A percentile compares a stretch with the other conserved stretches of the same genome.
These are phyloP conservation scores for Muschampia plurimacula DNA, from an alignment of 2,888 invertebrate genomes.

Conservation along the genomic window DNA sequence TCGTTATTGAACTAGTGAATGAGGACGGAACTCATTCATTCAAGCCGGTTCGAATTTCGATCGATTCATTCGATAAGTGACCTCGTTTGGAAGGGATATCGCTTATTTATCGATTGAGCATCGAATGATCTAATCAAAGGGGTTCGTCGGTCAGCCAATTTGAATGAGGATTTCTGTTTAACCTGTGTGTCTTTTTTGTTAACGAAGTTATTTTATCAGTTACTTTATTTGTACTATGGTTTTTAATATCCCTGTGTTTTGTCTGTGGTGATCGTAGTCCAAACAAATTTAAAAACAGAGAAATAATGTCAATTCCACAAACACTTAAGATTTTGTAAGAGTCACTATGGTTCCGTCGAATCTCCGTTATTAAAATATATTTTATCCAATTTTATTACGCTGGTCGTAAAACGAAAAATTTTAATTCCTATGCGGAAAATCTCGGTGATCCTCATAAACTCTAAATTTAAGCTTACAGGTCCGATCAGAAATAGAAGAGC, in stretches of 20 bases:
- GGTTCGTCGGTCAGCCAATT: slow-evolving; percentile 42
- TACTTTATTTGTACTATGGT: not conserved
- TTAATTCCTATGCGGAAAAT: slow-evolving; percentile 54
- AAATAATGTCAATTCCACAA: slow-evolving; percentile 8
- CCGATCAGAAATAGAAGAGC: slow-evolving; percentile 68
- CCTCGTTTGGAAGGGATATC: slow-evolving; percentile 80
- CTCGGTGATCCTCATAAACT: slow-evolving; percentile 51
- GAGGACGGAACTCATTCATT: slow-evolving; percentile 72
- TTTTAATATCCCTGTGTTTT: slow-evolving; percentile 1
- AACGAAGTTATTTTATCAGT: slow-evolving; percentile 4
- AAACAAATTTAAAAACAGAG: slow-evolving; percentile 30
- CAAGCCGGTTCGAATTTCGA: slow-evolving; percentile 79
- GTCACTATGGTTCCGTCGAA: slow-evolving; percentile 21
- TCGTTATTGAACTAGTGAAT: slow-evolving; percentile 52
- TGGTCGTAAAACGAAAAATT: slow-evolving; percentile 51
- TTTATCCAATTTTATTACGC: slow-evolving; percentile 41
- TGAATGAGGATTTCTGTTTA: slow-evolving; percentile 44
- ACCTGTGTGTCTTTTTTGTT: slow-evolving; percentile 16
- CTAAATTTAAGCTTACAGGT: slow-evolving; percentile 65
- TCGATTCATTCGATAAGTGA: slow-evolving; percentile 84
- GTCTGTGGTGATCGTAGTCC: slow-evolving; percentile 11
- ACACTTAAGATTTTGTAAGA: slow-evolving; percentile 22
- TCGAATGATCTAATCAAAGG: slow-evolving; percentile 71
- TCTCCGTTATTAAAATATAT: slow-evolving; percentile 30
- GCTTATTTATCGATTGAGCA: slow-evolving; percentile 79